Percentiles rank a stretch among this genome's conserved stretches.
Evolutionary conservation across 2,113 vertebrate species (phyloP).

Genomic region (Lepus americanus): DNA sequence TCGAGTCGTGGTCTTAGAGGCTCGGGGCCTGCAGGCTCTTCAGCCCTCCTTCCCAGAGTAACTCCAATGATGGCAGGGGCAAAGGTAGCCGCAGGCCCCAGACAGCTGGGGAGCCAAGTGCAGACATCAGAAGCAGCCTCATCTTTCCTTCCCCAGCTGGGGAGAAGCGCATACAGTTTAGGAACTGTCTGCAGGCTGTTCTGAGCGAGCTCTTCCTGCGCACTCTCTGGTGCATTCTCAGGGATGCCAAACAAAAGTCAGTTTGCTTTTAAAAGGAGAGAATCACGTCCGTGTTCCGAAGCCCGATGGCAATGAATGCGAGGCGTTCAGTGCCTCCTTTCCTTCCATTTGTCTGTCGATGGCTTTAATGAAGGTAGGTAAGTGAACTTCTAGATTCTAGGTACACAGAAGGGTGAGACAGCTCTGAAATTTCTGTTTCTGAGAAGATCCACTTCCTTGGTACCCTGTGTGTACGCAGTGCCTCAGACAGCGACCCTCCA

Average conservation of each 20-base stretch:
- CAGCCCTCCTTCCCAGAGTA: not conserved
- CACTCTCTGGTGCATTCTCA: not conserved
- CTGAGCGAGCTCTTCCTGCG: not conserved
- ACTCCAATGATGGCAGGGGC: not conserved
- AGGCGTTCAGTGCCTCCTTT: not conserved
- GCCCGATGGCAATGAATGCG: not conserved
- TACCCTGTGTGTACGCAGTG: not conserved
- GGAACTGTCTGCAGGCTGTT: not conserved
- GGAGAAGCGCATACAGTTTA: not conserved
- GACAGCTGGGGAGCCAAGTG: not conserved
- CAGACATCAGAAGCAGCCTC: not conserved
- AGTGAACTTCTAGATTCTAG: not conserved
- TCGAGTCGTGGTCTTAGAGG: not conserved
- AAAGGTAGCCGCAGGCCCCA: not conserved
- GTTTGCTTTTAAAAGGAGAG: not conserved
- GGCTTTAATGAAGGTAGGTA: not conserved
- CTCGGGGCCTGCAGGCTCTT: not conserved
- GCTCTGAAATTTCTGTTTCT: not conserved
- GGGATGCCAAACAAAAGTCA: conserved; percentile 20
- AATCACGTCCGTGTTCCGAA: not conserved
- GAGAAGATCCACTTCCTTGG: not conserved
- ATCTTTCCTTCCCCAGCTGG: not conserved
- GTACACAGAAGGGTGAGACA: conserved; percentile 1
- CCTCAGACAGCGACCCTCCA: not conserved
- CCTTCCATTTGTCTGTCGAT: not conserved